A percentile compares a stretch with the other conserved stretches of the same genome.
Evolutionary conservation across 2,888 invertebrate species (phyloP).

Genomic region (Dynastes tityus): DNA sequence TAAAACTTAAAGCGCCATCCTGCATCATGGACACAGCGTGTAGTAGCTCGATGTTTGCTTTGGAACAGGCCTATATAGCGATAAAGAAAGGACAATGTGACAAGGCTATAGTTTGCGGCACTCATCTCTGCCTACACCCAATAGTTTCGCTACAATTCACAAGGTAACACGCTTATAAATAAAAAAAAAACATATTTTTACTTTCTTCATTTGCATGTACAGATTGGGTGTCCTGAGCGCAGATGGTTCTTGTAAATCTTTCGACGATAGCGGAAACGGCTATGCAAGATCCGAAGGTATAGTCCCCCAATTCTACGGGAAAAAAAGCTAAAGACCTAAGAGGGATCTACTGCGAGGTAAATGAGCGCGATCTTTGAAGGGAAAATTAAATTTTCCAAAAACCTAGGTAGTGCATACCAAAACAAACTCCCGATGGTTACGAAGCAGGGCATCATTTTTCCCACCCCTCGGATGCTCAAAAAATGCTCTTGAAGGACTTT

Average conservation of each 20-base stretch:
- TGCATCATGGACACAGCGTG: constrained; percentile 94
- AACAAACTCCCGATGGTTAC: constrained; percentile 67
- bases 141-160: constrained; percentile 91
- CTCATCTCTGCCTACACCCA: constrained; percentile 90
- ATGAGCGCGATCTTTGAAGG: neutral
- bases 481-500: constrained; percentile 76
- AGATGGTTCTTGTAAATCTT: constrained; percentile 92
- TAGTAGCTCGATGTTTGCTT: constrained; percentile 91
- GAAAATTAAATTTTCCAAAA: constrained; percentile 69
- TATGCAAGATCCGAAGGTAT: constrained; percentile 88
- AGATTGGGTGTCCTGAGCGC: constrained; percentile 84
- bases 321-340: constrained; percentile 73
- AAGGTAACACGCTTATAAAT: constrained; percentile 69
- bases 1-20: constrained; percentile 92
- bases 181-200: neutral
- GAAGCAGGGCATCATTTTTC: constrained; percentile 68
- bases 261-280: constrained; percentile 88
- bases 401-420: constrained; percentile 65
- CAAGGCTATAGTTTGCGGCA: constrained; percentile 90
- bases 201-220: constrained; percentile 21
- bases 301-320: constrained; percentile 81
- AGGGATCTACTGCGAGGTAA: constrained; percentile 72
- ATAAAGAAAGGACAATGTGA: constrained; percentile 89
- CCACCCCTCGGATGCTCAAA: constrained; percentile 74
- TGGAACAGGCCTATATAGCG: constrained; percentile 86